Conservation (phyloP, 64 coral and sea anemone genomes). For the Montipora cactus region DNA sequence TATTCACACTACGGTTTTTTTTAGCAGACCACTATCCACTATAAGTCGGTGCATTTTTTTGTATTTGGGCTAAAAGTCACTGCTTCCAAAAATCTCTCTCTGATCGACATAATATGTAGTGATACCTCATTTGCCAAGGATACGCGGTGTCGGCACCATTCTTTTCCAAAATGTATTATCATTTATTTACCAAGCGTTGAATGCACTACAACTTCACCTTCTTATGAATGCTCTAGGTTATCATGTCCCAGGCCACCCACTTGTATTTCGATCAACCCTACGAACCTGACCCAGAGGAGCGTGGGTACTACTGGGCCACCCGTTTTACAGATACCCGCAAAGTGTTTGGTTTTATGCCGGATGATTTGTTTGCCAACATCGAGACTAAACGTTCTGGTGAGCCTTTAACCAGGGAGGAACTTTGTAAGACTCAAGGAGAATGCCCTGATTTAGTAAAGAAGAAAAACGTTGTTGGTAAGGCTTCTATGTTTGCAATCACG, state of each 20-base stretch:
- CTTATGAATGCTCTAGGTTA: conserved; percentile 7
- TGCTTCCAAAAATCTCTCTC: too few species aligned
- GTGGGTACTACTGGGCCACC: conserved; percentile 80
- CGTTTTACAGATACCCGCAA: conserved; percentile 71
- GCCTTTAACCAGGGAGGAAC: conserved; percentile 9
- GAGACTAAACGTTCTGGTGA: conserved; percentile 25
- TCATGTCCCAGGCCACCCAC: conserved; percentile 73
- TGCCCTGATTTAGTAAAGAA: conserved; percentile 63
- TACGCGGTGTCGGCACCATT: too few species aligned
- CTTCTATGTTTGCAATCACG: too few species aligned
- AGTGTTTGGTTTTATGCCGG: conserved; percentile 68
- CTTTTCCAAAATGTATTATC: not conserved
- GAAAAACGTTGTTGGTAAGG: conserved; percentile 79
- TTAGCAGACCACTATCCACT: too few species aligned
- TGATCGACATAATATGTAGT: too few species aligned
- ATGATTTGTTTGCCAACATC: conserved; percentile 60
- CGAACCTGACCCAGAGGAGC: conserved; percentile 76
- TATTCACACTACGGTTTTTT: too few species aligned
- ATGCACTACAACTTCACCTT: not conserved
- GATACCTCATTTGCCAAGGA: too few species aligned
- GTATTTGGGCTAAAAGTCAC: too few species aligned
- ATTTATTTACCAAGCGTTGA: not conserved
- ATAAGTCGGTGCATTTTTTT: too few species aligned
- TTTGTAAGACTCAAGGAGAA: conserved; percentile 28
- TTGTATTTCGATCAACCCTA: conserved; percentile 76